Evolutionary conservation across 2,797 vertebrate genomes (phyloP).

Genomic region (Okamejei kenojei): DNA sequence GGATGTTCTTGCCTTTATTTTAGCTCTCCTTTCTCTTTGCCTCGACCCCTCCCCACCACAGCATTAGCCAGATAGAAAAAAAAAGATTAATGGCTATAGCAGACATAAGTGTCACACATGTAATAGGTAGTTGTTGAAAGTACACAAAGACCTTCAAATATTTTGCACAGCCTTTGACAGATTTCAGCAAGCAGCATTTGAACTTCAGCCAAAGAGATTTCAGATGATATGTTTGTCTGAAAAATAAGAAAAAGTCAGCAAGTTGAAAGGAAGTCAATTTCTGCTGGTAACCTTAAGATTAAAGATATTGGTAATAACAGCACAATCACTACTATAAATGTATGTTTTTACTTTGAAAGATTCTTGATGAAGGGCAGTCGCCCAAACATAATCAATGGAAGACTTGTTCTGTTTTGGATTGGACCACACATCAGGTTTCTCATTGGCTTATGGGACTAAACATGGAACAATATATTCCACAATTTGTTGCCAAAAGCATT

Average conservation of each 20-base stretch:
- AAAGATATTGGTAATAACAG: neutral
- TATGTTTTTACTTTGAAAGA: slow-evolving; percentile 58
- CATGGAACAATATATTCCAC: slow-evolving; percentile 79
- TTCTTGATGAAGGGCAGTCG: slow-evolving; percentile 76
- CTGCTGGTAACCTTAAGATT: neutral
- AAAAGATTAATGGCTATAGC: neutral
- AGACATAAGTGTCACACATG: neutral
- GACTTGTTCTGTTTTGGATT: slow-evolving; percentile 70
- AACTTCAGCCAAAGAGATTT: neutral
- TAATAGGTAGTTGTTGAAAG: neutral
- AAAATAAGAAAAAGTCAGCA: neutral
- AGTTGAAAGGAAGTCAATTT: neutral
- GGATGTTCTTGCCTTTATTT: neutral
- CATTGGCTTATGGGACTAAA: slow-evolving; percentile 81
- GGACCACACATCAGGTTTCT: slow-evolving; percentile 85
- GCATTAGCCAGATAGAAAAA: neutral
- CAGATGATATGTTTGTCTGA: neutral
- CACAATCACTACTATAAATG: neutral
- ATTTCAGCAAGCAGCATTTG: neutral
- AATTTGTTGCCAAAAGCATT: slow-evolving; percentile 86
- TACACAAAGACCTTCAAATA: neutral
- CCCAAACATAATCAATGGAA: slow-evolving; percentile 74
- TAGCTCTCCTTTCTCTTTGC: no score
- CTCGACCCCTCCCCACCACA: no score
- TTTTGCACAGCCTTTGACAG: neutral